Evolutionary conservation across 2,888 invertebrate genomes (phyloP), one percentile per base, ranked within the genome.

Genomic region (Acholoe squamosa): DNA sequence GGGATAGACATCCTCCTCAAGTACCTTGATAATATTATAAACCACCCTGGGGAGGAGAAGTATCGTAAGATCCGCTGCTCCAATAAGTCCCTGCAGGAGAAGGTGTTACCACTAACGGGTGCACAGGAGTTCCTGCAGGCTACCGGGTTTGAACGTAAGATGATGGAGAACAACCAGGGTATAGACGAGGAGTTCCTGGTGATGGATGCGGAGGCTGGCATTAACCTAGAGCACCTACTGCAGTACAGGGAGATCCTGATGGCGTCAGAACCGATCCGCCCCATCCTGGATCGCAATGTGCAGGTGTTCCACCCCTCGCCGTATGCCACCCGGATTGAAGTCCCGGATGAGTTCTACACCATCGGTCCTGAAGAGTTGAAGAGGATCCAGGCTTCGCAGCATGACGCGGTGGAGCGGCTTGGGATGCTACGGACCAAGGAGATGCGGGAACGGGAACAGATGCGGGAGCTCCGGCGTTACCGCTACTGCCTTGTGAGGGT

Each of bases 371-470:
- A 98, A 92, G 99, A 99, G 94, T 94, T 99, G 19, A 98, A 98
- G 95, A 97, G 97, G 92, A 98, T 98, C 89, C 95, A 95, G 92
- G 94, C 95, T 91, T 90, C 94, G 19, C 92, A 94, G 89, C 95
- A 97, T 25, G 98, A 98, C 95, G 97, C 97, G 0, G 97, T 98
- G 61, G 98, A 98, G 94, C 97, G 97, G 94, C 97, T 97, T 94
- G 97, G 98, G 95, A 97, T 98, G 96, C 96, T 99, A 12, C 97
- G 98, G 94, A 99, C 99, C 0, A 98, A 98, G 95, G 98, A 98
- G 0, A 99, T 99, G 98, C 96, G 99, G 33, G 98, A 99, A 94
- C 97, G 98, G 92, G 98, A 99, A 92, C 98, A 98, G 94, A 96
- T 97, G 91, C 96, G 98, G 89, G 98, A 98, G 94, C 97, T 98